Evolutionary conservation across 1,140 invertebrate genomes (phyloP), one percentile per base, ranked within the genome.

Genomic region (Carposina sasakii): DNA sequence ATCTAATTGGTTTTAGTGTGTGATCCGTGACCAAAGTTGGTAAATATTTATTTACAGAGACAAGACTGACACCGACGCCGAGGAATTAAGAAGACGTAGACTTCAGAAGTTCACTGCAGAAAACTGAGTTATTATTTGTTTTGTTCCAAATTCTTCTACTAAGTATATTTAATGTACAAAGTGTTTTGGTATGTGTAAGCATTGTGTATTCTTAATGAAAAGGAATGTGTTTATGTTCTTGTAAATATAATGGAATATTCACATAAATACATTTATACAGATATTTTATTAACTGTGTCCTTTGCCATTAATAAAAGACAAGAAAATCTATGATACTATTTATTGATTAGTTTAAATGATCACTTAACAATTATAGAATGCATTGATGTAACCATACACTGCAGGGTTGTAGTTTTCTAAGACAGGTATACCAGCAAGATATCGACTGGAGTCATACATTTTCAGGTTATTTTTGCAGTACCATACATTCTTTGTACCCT

Each of bases 401-500:
- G 92, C 88, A 26, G 87, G 87, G 75, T 96, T 94, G 57, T 94
- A 96, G 23, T 90, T 90, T 42, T 89, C 82, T 42, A 95, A 78
- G 22, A 81, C 70, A 5, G 93, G 93, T 63, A 71, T 89, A 5
- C 89, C 92, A 23, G 76, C 57, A 46, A 88, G 69, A 67, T 93
- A 92, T 17, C 74, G 53, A 57, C 92, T 92, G 30, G 85, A 86
- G 4, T 89, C 71, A 69, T 91, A 96, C n/a, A 97, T 60, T 54
- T 88, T 71, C 30, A 92, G 77, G 53, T 86, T 82, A 16, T 88
- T 87, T 34, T 88, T 88, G 48, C 89, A 86, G 87, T 93, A 97
- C 88, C 91, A 94, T 56, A 93, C 87, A 81, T 97, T 97, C 67
- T 91, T 94, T 1, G 86, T 74, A n/a, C 89, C 89, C 22, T 88